phyloP scores from a whole-genome alignment of 2,113 vertebrate genomes.

The Paraplagusia blochii region DNA sequence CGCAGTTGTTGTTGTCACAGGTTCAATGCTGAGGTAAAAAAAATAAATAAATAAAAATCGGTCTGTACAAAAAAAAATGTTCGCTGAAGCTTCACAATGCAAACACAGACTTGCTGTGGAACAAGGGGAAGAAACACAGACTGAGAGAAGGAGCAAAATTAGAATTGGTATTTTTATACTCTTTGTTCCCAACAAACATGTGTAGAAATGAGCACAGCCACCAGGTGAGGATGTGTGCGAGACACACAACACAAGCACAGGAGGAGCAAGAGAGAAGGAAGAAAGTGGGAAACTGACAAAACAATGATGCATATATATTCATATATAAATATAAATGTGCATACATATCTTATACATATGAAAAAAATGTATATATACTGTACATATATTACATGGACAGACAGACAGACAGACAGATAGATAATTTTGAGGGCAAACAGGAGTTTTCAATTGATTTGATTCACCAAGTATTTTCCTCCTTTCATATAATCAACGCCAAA shows the following conservation, averaged over 20 bases:
- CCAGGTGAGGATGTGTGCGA: conserved; percentile 11
- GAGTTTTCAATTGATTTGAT: no score
- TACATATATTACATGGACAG: no score
- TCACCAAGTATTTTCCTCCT: no score
- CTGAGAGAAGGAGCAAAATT: not conserved
- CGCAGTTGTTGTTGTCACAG: not conserved
- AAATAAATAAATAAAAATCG: not conserved
- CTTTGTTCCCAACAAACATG: conserved; percentile 11
- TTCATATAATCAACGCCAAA: no score
- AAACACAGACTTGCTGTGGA: not conserved
- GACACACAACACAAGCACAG: conserved; percentile 1
- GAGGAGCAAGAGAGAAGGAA: not conserved
- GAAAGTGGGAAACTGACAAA: no score
- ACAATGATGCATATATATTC: no score
- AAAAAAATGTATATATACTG: no score
- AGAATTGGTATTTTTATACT: not conserved
- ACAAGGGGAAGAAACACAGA: not conserved
- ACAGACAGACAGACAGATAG: no score
- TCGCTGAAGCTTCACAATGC: not conserved
- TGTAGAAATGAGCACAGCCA: conserved; percentile 12
- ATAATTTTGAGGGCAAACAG: no score
- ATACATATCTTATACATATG: no score
- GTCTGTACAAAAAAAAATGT: not conserved
- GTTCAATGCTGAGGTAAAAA: not conserved
- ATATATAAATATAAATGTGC: no score